Conservation (phyloP, 2,113 vertebrate species). For the Corythoichthys intestinalis region DNA sequence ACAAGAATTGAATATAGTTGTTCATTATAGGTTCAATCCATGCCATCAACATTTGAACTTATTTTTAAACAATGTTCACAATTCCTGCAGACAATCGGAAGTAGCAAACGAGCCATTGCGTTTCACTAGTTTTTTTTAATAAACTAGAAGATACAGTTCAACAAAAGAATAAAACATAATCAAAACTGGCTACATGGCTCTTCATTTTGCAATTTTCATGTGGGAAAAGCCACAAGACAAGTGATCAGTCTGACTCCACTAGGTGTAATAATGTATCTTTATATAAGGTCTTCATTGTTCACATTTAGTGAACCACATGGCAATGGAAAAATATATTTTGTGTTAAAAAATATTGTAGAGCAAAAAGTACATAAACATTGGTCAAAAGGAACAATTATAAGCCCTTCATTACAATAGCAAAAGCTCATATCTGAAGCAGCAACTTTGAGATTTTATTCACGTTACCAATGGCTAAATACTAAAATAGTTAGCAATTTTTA, state of each 20-base stretch:
- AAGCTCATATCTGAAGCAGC: neutral
- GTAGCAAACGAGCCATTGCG: neutral
- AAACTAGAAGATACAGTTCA: no score
- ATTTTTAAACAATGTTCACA: no score
- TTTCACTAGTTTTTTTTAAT: no score
- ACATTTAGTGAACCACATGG: neutral
- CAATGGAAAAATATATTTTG: neutral
- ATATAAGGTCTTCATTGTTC: neutral
- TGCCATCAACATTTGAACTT: no score
- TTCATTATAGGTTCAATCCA: no score
- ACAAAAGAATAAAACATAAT: neutral
- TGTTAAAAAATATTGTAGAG: neutral
- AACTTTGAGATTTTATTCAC: neutral
- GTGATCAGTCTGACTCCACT: no score
- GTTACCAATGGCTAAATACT: neutral
- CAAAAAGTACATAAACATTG: neutral
- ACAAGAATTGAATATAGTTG: neutral
- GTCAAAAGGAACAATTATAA: neutral
- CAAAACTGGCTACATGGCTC: no score
- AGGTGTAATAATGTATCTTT: neutral
- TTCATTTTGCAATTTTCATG: neutral
- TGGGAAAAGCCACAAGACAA: no score
- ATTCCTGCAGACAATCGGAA: no score
- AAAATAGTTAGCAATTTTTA: neutral
- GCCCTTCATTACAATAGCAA: neutral